phyloP scores from a whole-genome alignment of 2,113 vertebrate species.

The Glaucomys volans region DNA sequence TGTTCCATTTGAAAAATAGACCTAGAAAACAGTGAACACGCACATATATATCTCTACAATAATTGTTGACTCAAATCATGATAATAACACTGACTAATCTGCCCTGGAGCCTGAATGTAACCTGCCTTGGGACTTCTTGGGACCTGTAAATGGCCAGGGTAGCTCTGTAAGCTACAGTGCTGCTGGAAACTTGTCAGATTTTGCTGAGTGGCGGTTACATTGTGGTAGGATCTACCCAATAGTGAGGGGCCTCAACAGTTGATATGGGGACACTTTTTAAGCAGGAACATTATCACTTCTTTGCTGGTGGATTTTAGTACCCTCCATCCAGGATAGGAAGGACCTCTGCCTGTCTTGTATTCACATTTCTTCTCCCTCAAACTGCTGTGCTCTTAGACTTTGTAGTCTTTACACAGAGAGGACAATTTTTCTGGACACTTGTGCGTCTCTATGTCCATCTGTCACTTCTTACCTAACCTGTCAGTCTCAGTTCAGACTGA shows the following conservation, averaged over 20 bases:
- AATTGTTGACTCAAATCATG: background rate
- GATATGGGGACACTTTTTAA: background rate
- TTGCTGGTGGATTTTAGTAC: background rate
- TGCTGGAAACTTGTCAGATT: background rate
- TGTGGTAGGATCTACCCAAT: background rate
- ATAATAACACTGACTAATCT: background rate
- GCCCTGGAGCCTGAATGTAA: too few species aligned
- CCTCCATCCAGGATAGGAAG: background rate
- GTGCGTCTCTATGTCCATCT: too few species aligned
- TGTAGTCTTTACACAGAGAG: background rate
- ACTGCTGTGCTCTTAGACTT: too few species aligned
- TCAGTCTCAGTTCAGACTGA: too few species aligned
- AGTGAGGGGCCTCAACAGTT: background rate
- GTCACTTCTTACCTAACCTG: background rate
- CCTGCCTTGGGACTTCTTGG: too few species aligned
- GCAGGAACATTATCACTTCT: background rate
- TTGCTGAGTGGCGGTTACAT: background rate
- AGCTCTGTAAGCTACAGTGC: too few species aligned
- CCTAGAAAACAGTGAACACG: background rate
- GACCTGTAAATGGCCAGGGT: background rate
- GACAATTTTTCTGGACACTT: background rate
- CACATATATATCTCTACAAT: background rate
- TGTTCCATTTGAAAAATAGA: background rate
- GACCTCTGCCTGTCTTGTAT: background rate
- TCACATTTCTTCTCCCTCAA: background rate